Evolutionary conservation across 2,113 vertebrate species (phyloP), one percentile per base, ranked within the genome.

Genomic region (Indicator indicator): DNA sequence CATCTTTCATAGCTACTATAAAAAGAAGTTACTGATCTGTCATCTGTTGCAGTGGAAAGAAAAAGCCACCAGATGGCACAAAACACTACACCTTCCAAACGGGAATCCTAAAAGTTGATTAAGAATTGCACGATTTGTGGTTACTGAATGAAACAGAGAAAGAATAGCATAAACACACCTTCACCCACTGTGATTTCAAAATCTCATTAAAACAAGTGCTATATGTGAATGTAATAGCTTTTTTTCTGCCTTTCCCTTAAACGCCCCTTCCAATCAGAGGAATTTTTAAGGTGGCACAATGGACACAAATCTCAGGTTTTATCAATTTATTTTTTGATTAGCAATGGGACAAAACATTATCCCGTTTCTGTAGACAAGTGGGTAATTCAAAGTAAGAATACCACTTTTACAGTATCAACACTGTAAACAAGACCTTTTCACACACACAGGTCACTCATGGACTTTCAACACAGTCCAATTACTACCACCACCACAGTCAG

Each of bases 11-110:
- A 68, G 69, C 16, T 33, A 5, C 65, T 33, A 20, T 23, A 79
- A 68, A 79, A 16, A 86, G 68, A 52, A 82, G 32, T 19, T 3
- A 18, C 28, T 36, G 0, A 9, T 17, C 20, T 13, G 16, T 9
- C 8, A 12, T 16, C 36, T 36, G 75, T 23, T 74, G 86, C 93
- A 95, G 67, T 77, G 75, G 73, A 70, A 78, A 59, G 67, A n/a
- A 26, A 11, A 10, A 55, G 63, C 97, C 97, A 88, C 96, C 96
- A 96, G 97, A 90, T 97, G 97, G 97, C 97, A 97, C 86, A 88
- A 86, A 59, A 91, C 72, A 81, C 90, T 89, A 33, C 67, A 36
- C 40, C 73, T 90, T 94, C 33, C 16, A 52, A 83, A 30, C 24
- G 3, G 8, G 40, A 81, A 88, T 36, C 30, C 10, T 6, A 0